Conservation (phyloP, 2,888 invertebrate species). For the Epiblema foenella region DNA sequence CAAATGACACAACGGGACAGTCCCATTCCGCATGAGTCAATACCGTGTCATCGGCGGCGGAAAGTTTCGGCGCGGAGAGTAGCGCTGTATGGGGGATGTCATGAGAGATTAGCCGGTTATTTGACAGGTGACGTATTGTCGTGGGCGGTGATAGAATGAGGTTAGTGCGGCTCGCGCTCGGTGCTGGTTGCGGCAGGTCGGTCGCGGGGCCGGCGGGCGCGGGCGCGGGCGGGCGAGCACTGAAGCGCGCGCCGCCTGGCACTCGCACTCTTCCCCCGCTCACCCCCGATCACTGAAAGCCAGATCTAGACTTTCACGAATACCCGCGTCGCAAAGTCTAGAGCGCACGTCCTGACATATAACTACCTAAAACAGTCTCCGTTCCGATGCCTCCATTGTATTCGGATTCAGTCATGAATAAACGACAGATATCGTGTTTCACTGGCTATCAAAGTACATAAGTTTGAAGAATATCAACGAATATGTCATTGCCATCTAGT, state of each 20-base stretch:
- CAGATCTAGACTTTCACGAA: conserved; percentile 65
- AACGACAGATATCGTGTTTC: conserved; percentile 22
- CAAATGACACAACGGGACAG: conserved; percentile 14
- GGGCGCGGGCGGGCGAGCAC: conserved; percentile 82
- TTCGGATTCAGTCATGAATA: conserved; percentile 32
- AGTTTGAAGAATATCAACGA: conserved; percentile 9
- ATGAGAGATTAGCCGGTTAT: conserved; percentile 49
- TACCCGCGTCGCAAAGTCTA: conserved; percentile 52
- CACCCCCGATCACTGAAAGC: conserved; percentile 45
- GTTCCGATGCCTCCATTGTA: conserved; percentile 22
- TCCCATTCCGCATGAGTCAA: conserved; percentile 36
- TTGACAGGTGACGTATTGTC: conserved; percentile 65
- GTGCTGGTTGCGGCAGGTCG: conserved; percentile 71
- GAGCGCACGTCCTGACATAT: conserved; percentile 48
- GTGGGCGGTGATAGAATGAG: conserved; percentile 68
- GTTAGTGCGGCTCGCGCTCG: conserved; percentile 69
- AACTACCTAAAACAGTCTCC: conserved; percentile 26
- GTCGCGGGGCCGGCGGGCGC: conserved; percentile 73
- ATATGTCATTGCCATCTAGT: conserved; percentile 21
- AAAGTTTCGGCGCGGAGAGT: conserved; percentile 17
- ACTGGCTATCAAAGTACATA: conserved; percentile 4
- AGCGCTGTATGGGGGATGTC: conserved; percentile 17
- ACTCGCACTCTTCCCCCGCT: conserved; percentile 59
- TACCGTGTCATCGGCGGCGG: conserved; percentile 31
- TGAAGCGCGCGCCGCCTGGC: conserved; percentile 77